Conservation (phyloP, 2,113 vertebrate species). For the Chloropsis cyanopogon region DNA sequence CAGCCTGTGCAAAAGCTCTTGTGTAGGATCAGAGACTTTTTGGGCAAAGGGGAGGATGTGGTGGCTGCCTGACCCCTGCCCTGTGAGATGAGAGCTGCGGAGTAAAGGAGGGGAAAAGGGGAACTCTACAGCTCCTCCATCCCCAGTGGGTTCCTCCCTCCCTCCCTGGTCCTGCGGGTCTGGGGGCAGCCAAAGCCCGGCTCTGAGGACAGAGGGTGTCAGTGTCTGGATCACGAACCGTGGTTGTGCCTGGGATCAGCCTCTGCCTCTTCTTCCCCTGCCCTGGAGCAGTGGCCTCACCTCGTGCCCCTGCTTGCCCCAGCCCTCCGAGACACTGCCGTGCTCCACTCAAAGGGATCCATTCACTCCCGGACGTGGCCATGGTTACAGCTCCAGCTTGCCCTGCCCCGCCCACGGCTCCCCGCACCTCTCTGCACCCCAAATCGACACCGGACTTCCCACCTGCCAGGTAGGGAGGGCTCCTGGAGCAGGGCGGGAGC, state of each 20-base stretch:
- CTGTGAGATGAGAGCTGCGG: neutral
- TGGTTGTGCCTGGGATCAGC: neutral
- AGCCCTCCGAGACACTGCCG: rapidly evolving
- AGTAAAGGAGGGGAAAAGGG: neutral
- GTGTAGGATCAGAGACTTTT: neutral
- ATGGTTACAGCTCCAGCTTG: rapidly evolving
- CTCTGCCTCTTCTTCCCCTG: neutral
- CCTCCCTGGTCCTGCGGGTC: too few relatives aligned
- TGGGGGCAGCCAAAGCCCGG: rapidly evolving
- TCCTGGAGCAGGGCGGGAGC: neutral
- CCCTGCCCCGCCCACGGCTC: neutral
- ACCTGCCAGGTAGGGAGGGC: neutral
- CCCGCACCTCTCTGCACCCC: neutral
- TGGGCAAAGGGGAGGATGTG: neutral
- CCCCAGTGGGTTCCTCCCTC: neutral
- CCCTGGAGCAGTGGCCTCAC: neutral
- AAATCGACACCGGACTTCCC: rapidly evolving
- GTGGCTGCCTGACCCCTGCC: neutral
- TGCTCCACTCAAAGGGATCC: neutral
- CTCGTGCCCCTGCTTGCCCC: neutral
- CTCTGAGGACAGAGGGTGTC: neutral
- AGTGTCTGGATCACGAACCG: neutral
- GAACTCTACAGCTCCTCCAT: neutral
- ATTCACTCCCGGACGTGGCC: rapidly evolving
- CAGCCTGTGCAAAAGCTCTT: conserved; percentile 18